phyloP scores from a whole-genome alignment of 2,113 vertebrate genomes.

The Gopherus flavomarginatus region DNA sequence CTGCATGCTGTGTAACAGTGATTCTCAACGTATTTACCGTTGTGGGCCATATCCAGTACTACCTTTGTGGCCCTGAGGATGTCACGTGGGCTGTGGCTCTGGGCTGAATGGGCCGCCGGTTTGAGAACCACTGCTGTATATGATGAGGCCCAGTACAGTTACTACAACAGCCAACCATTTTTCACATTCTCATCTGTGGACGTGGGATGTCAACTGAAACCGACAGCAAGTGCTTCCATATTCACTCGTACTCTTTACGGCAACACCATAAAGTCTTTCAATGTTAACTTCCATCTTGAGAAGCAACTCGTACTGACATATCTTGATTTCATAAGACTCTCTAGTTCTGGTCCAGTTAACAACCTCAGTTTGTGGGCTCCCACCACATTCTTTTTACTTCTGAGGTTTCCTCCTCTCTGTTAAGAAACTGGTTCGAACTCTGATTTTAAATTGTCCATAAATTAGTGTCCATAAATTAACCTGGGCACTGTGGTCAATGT shows the following conservation, averaged over 20 bases:
- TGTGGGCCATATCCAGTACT: too few species aligned
- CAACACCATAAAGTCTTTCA: not conserved
- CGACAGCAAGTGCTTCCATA: not conserved
- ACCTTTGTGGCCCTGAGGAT: too few species aligned
- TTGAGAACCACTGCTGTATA: too few species aligned
- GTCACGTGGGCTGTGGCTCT: too few species aligned
- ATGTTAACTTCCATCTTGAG: not conserved
- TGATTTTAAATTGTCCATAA: not conserved
- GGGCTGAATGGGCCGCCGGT: too few species aligned
- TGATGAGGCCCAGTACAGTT: too few species aligned
- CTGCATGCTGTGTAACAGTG: not conserved
- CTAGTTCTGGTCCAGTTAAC: not conserved
- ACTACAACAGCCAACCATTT: not conserved
- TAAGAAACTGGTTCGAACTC: not conserved
- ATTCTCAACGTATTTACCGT: too few species aligned
- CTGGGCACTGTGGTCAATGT: not conserved
- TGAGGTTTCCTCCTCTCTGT: not conserved
- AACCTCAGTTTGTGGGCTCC: not conserved
- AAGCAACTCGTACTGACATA: not conserved
- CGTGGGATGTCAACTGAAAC: not conserved
- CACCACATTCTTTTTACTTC: not conserved
- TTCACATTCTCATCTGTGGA: not conserved
- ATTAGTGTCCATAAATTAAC: not conserved
- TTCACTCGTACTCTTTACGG: not conserved
- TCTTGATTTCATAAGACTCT: not conserved